Percentiles rank a stretch among this genome's conserved stretches.
phyloP scores from a whole-genome alignment of 2,888 invertebrate species.

The Cataglyphis albicans region DNA sequence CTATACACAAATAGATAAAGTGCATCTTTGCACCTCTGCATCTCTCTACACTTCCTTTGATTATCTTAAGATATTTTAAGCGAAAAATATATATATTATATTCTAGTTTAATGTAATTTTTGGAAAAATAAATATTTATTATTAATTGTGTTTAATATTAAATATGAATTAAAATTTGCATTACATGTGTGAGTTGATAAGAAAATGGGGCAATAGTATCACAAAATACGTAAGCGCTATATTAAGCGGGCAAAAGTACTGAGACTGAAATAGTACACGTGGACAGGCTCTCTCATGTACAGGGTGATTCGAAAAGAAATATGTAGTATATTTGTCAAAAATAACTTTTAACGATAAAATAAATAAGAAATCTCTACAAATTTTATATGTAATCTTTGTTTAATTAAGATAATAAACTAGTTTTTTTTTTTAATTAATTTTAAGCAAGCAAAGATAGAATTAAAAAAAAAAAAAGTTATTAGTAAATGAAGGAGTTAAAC shows the following conservation, averaged over 20 bases:
- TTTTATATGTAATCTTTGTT: neutral
- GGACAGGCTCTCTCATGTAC: slow-evolving; percentile 1
- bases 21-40: neutral
- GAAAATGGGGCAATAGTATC: neutral
- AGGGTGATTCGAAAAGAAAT: slow-evolving; percentile 15
- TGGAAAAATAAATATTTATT: neutral
- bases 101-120: neutral
- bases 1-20: neutral
- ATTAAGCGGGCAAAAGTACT: slow-evolving; percentile 42
- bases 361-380: neutral
- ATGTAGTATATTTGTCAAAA: neutral
- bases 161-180: neutral
- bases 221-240: slow-evolving; percentile 35
- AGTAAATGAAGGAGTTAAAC: neutral
- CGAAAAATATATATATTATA: neutral
- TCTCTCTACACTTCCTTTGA: neutral
- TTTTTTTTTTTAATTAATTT: neutral
- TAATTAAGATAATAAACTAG: slow-evolving; percentile 5
- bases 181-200: neutral
- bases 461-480: neutral
- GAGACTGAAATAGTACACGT: slow-evolving; percentile 28
- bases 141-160: neutral
- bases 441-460: neutral
- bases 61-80: neutral
- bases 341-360: neutral